Evolutionary conservation across 2,888 invertebrate genomes (phyloP).

Genomic region (Drosophila sordidula): DNA sequence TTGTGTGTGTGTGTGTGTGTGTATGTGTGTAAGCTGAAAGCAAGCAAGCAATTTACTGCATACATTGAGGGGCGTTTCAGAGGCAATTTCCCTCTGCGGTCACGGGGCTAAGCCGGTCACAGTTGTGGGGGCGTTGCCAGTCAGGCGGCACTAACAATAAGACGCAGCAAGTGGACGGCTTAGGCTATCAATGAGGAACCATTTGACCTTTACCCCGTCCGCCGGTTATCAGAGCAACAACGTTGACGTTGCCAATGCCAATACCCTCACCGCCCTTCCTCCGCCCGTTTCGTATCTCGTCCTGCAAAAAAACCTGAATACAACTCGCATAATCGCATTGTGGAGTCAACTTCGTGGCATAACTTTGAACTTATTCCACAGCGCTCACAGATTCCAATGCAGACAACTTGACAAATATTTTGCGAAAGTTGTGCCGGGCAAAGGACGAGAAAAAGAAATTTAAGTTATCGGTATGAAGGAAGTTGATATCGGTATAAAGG

Average conservation of each 20-base stretch:
- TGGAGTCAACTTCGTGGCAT: conserved; percentile 51
- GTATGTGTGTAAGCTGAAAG: conserved; percentile 15
- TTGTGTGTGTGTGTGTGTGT: conserved; percentile 14
- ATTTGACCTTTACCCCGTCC: conserved; percentile 57
- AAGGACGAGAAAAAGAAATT: neutral
- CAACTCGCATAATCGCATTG: conserved; percentile 35
- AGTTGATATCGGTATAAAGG: neutral
- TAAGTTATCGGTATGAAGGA: neutral
- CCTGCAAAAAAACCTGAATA: conserved; percentile 13
- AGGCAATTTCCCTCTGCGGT: conserved; percentile 49
- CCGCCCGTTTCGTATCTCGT: neutral
- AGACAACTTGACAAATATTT: conserved; percentile 63
- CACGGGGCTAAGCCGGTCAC: conserved; percentile 25
- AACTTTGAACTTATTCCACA: conserved; percentile 42
- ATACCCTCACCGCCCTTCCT: neutral
- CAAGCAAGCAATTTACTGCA: conserved; percentile 72
- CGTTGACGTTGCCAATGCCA: conserved; percentile 21
- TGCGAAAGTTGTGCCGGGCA: conserved; percentile 32
- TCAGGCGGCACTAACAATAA: conserved; percentile 50
- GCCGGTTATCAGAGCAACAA: conserved; percentile 37
- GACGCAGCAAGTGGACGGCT: conserved; percentile 51
- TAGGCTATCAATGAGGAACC: conserved; percentile 52
- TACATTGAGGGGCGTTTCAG: conserved; percentile 56
- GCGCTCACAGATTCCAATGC: conserved; percentile 53
- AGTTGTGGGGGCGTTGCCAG: conserved; percentile 42